These are phyloP conservation scores for Trinorchestia longiramus DNA, from an alignment of 1,140 invertebrate species.

Conservation along the genomic window DNA sequence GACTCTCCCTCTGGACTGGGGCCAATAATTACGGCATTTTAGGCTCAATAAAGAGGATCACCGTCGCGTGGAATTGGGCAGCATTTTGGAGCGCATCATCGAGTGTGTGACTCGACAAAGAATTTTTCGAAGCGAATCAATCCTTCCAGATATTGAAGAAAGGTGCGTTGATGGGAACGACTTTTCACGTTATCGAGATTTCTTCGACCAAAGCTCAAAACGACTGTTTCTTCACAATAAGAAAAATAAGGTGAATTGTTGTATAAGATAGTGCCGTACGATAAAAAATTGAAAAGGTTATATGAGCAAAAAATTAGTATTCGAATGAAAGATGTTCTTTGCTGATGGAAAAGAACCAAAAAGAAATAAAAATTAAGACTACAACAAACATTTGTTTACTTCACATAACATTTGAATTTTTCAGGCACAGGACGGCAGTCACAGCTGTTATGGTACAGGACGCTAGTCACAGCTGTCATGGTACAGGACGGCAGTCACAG, in stretches of 20 bases:
- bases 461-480: no score
- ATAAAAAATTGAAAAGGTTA: not conserved
- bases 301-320: not conserved
- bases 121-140: not conserved
- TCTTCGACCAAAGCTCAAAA: not conserved
- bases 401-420: not conserved
- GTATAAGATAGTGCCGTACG: not conserved
- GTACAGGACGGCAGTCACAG: no score
- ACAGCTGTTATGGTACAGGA: not conserved
- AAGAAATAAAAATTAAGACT: not conserved
- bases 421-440: not conserved
- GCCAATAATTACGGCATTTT: slow-evolving; percentile 39
- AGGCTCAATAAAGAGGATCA: slow-evolving; percentile 9
- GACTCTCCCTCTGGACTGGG: not conserved
- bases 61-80: not conserved
- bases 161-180: not conserved
- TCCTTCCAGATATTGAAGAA: not conserved
- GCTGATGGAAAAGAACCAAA: not conserved
- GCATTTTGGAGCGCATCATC: not conserved
- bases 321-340: not conserved
- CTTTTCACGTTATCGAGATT: not conserved
- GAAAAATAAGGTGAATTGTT: not conserved
- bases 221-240: not conserved
- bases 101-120: not conserved
- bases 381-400: not conserved